These are phyloP conservation scores for Dysmachus trigonus DNA, from an alignment of 2,888 invertebrate genomes.

Conservation along the genomic window DNA sequence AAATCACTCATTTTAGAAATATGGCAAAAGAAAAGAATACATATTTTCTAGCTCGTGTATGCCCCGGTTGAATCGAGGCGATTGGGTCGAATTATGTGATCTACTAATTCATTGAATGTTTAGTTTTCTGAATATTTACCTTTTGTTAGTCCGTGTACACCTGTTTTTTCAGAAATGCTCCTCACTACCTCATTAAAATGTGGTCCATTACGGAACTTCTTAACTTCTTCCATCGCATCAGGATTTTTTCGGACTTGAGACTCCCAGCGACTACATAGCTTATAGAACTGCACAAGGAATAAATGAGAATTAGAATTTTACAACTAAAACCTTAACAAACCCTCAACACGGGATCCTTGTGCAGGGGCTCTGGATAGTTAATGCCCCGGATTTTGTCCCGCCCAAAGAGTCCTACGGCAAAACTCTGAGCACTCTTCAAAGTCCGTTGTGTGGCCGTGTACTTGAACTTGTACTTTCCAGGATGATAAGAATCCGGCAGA, in stretches of 20 bases:
- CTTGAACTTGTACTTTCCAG: slow-evolving; percentile 70
- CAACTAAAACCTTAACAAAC: slow-evolving; percentile 61
- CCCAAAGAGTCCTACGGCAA: slow-evolving; percentile 80
- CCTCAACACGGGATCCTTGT: slow-evolving; percentile 73
- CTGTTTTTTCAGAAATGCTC: slow-evolving; percentile 69
- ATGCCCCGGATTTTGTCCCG: slow-evolving; percentile 70
- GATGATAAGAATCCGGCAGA: slow-evolving; percentile 70
- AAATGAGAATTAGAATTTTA: slow-evolving; percentile 49
- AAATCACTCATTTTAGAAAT: too few species aligned
- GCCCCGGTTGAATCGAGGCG: too few species aligned
- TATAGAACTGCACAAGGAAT: slow-evolving; percentile 74
- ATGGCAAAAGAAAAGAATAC: too few species aligned
- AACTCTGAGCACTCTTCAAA: slow-evolving; percentile 77
- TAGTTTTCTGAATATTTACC: slow-evolving; percentile 6
- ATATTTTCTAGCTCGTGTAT: too few species aligned
- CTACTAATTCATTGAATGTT: too few species aligned
- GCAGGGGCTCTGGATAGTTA: slow-evolving; percentile 71
- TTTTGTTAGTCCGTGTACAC: slow-evolving; percentile 69
- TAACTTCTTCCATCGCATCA: slow-evolving; percentile 68
- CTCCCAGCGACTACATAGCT: slow-evolving; percentile 77
- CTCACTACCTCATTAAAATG: slow-evolving; percentile 67
- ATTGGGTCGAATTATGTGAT: too few species aligned
- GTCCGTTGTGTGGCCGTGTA: slow-evolving; percentile 82
- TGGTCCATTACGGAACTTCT: slow-evolving; percentile 67
- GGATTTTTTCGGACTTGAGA: slow-evolving; percentile 75